These are phyloP conservation scores for Hoplodrina ambigua DNA, from an alignment of 2,888 invertebrate species.

Conservation along the genomic window DNA sequence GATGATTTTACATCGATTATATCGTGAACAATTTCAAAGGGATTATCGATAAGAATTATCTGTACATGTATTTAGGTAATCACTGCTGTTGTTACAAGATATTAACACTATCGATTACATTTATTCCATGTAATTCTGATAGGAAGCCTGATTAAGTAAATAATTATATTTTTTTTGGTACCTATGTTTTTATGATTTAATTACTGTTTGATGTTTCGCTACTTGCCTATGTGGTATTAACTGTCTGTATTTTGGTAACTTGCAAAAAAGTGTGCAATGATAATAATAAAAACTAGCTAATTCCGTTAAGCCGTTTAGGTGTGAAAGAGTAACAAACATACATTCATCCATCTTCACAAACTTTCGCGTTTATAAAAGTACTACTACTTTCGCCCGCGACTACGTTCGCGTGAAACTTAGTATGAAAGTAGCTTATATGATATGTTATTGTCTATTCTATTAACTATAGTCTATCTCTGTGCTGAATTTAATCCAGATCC, in stretches of 20 bases:
- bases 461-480: too few relatives aligned
- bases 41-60: conserved; percentile 75
- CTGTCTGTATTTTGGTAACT: not conserved
- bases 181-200: conserved; percentile 13
- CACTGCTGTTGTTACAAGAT: conserved; percentile 82
- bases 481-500: too few relatives aligned
- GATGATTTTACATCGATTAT: conserved; percentile 58
- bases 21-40: conserved; percentile 66
- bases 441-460: too few relatives aligned
- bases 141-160: conserved; percentile 45
- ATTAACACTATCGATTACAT: conserved; percentile 70
- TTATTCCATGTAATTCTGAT: conserved; percentile 67
- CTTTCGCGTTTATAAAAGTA: too few relatives aligned
- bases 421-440: too few relatives aligned
- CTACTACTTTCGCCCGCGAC: too few relatives aligned
- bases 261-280: not conserved
- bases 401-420: too few relatives aligned
- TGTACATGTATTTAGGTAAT: conserved; percentile 80
- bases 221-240: not conserved
- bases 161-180: conserved; percentile 24
- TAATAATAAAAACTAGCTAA: not conserved
- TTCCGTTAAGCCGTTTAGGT: too few relatives aligned
- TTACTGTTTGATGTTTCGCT: conserved; percentile 22
- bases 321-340: too few relatives aligned
- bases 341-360: too few relatives aligned